These are phyloP conservation scores for Triplophysa tibetana DNA, from an alignment of 2,113 vertebrate species.

Conservation along the genomic window DNA sequence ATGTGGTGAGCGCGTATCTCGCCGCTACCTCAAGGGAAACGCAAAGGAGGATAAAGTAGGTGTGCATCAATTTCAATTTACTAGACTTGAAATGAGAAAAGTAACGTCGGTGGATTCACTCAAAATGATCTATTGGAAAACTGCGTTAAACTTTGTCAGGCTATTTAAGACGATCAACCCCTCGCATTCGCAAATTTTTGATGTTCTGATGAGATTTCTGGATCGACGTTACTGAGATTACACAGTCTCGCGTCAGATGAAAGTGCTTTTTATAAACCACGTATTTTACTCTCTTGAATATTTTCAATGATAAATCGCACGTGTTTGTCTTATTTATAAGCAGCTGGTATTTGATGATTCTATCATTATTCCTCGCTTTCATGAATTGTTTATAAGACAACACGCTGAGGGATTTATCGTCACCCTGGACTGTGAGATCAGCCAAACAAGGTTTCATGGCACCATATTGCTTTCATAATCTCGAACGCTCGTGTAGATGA, in stretches of 20 bases:
- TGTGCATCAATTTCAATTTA: constrained; percentile 72
- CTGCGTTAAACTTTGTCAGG: constrained; percentile 61
- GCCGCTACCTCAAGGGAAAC: constrained; percentile 63
- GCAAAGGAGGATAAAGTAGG: constrained; percentile 70
- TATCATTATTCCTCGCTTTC: neutral
- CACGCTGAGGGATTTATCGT: constrained; percentile 7
- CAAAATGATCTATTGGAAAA: constrained; percentile 69
- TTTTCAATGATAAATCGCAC: neutral
- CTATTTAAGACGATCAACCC: constrained; percentile 8
- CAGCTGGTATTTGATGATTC: neutral
- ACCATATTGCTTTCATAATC: constrained; percentile 30
- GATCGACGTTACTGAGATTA: constrained; percentile 16
- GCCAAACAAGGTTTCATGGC: constrained; percentile 12
- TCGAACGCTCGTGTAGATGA: neutral
- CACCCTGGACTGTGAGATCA: constrained; percentile 22
- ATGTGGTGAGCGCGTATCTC: constrained; percentile 68
- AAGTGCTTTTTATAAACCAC: neutral
- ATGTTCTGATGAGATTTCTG: constrained; percentile 13
- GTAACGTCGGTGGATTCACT: constrained; percentile 68
- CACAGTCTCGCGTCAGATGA: neutral
- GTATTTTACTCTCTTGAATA: neutral
- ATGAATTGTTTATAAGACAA: constrained; percentile 21
- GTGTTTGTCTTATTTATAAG: neutral
- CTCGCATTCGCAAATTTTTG: no score
- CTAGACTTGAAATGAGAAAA: constrained; percentile 62